A percentile compares a stretch with the other conserved stretches of the same genome.
Evolutionary conservation across 2,888 invertebrate genomes (phyloP).

Genomic region (Drosophila niveifrons): DNA sequence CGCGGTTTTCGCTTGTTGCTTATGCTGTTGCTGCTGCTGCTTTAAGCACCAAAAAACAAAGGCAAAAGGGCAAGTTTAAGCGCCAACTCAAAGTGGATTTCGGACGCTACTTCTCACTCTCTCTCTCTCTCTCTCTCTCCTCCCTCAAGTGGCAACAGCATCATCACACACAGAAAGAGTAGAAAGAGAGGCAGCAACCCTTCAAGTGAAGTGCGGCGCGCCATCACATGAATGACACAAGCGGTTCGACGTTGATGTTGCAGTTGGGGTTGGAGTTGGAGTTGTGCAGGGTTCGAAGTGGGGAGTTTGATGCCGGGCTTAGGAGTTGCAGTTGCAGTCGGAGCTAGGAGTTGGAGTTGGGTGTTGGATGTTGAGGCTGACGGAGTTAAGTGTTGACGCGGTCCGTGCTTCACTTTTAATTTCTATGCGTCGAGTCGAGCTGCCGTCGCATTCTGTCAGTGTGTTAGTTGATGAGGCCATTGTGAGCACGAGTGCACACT

Average conservation of each 20-base stretch:
- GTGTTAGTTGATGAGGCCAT: constrained; percentile 72
- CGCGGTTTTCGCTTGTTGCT: constrained; percentile 50
- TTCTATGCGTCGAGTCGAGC: constrained; percentile 43
- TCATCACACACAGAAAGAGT: not conserved
- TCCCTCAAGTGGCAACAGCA: constrained; percentile 51
- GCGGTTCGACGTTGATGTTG: constrained; percentile 2
- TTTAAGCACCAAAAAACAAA: constrained; percentile 52
- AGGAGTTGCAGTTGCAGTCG: constrained; percentile 29
- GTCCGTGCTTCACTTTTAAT: constrained; percentile 68
- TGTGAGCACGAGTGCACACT: constrained; percentile 42
- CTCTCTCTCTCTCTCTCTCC: not conserved
- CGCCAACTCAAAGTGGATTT: constrained; percentile 65
- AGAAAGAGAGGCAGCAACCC: constrained; percentile 1
- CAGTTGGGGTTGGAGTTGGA: not conserved
- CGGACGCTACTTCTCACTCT: constrained; percentile 17
- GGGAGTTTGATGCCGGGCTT: constrained; percentile 31
- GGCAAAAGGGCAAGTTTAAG: constrained; percentile 76
- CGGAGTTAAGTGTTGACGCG: constrained; percentile 52
- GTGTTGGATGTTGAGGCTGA: constrained; percentile 13
- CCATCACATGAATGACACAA: constrained; percentile 18
- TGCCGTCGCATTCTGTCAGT: constrained; percentile 38
- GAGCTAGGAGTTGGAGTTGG: not conserved
- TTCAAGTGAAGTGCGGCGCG: constrained; percentile 47
- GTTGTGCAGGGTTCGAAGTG: not conserved
- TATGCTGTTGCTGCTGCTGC: constrained; percentile 21